A percentile compares a stretch with the other conserved stretches of the same genome.
phyloP scores from a whole-genome alignment of 2,797 vertebrate genomes.

The Acipenser oxyrinchus region DNA sequence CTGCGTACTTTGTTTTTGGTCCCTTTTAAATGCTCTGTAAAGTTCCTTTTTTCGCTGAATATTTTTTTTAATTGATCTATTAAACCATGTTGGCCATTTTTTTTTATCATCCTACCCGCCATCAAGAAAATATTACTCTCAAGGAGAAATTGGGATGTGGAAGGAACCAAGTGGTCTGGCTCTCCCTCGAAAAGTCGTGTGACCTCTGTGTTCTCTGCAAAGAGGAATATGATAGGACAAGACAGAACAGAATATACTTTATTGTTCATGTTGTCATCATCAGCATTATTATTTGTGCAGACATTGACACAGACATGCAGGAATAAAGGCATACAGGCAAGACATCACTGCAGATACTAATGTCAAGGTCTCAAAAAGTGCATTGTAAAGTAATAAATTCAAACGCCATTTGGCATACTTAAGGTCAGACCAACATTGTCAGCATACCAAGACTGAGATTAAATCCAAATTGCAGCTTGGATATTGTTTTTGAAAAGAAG shows the following conservation, averaged over 20 bases:
- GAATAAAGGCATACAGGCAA: too few relatives aligned
- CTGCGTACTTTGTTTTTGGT: too few relatives aligned
- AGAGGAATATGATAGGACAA: background rate
- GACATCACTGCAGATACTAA: too few relatives aligned
- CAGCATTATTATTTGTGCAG: background rate
- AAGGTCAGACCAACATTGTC: background rate
- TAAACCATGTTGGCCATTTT: too few relatives aligned
- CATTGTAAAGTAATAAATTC: too few relatives aligned
- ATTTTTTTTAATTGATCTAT: too few relatives aligned
- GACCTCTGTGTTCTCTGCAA: too few relatives aligned
- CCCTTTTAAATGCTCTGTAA: too few relatives aligned
- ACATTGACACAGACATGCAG: too few relatives aligned
- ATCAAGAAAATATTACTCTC: background rate
- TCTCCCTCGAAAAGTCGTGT: slow-evolving; percentile 2
- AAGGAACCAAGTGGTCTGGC: background rate
- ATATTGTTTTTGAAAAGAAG: background rate
- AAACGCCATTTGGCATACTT: too few relatives aligned
- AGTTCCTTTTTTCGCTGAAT: too few relatives aligned
- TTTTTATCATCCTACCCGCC: background rate
- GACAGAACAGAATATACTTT: background rate
- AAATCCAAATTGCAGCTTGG: slow-evolving; percentile 3
- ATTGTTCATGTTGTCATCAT: background rate
- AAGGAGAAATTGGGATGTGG: background rate
- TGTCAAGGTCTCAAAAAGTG: too few relatives aligned
- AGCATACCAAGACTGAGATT: background rate